Evolutionary conservation across 1,140 invertebrate species (phyloP), one percentile per base, ranked within the genome.

Genomic region (Dendroctonus valens): DNA sequence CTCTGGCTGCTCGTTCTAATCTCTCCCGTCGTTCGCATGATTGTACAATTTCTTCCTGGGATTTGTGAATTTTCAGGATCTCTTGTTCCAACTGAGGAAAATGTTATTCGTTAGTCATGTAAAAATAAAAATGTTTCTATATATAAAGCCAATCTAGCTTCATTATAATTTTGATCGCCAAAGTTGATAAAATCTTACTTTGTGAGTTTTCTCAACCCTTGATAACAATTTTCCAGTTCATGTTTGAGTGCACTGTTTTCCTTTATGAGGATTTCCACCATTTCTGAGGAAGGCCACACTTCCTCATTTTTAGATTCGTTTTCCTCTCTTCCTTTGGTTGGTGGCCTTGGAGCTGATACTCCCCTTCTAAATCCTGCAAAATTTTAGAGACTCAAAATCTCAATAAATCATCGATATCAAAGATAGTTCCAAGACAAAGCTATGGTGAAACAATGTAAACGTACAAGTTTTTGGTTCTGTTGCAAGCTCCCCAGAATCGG

Each of bases 181-280:
- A 46, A 46, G 44, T 12, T 12, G 9, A 5, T 46, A 46, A 46
- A 6, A 46, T 59, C 66, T 73, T 79, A 91, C 90, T 83, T 93
- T 94, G 77, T 92, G 88, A 54, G 93, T 89, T 79, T 91, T 93
- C n/a, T 89, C 86, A 53, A 95, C 90, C 75, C 92, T 90, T 88
- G 88, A 73, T 89, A 89, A 68, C 89, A 93, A 50, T 87, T 83
- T 53, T 91, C 87, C 0, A 96, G 79, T 78, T 96, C 91, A 26
- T 88, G 79, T 79, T 93, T 92, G 58, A 96, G 83, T 60, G 86
- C 84, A 73, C 86, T 87, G 75, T 96, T 96, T 83, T 97, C 93
- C 65, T 91, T 87, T 39, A 91, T 89, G 1, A 96, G 79, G 51
- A 92, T 85, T 73, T 94, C 91, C 5, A 95, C 84, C 79, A 93